Percentiles rank a stretch among this genome's conserved stretches.
Evolutionary conservation across 2,888 invertebrate species (phyloP).

Genomic region (Acrocyrtus sp.): DNA sequence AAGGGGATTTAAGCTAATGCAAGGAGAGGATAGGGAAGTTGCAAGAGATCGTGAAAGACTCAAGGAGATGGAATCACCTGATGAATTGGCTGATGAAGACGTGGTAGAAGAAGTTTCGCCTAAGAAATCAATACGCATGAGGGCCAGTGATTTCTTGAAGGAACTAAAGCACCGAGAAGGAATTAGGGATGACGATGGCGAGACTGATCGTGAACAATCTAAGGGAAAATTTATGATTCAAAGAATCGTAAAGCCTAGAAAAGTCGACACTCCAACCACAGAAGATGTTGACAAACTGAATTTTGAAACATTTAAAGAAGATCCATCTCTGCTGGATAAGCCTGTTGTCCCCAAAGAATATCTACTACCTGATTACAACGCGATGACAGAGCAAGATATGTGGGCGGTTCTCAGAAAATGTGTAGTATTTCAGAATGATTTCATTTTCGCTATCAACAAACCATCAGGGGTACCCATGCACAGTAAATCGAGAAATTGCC

Average conservation of each 20-base stretch:
- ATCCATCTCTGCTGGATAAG: slow-evolving; percentile 11
- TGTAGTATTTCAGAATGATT: slow-evolving; percentile 64
- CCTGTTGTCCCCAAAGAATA: slow-evolving; percentile 51
- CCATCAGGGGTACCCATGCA: slow-evolving; percentile 67
- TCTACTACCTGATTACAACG: slow-evolving; percentile 31
- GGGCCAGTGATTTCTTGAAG: slow-evolving; percentile 34
- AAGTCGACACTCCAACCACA: neutral
- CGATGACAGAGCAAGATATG: slow-evolving; percentile 55
- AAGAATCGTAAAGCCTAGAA: slow-evolving; percentile 2
- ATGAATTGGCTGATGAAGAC: neutral
- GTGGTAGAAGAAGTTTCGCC: no score
- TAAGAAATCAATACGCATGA: slow-evolving; percentile 19
- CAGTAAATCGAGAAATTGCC: slow-evolving; percentile 52
- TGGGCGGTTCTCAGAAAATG: slow-evolving; percentile 51
- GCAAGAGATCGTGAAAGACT: neutral
- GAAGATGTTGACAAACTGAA: slow-evolving; percentile 1
- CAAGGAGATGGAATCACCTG: neutral
- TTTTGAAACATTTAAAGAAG: neutral
- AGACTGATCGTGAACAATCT: neutral
- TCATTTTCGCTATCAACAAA: slow-evolving; percentile 68
- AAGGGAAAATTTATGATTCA: slow-evolving; percentile 1
- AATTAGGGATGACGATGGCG: neutral
- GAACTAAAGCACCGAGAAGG: neutral
- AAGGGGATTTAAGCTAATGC: neutral
- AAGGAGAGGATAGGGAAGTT: neutral